phyloP scores from a whole-genome alignment of 37 sponge, comb jelly and placozoan genomes.

The Eunapius fragilis region DNA sequence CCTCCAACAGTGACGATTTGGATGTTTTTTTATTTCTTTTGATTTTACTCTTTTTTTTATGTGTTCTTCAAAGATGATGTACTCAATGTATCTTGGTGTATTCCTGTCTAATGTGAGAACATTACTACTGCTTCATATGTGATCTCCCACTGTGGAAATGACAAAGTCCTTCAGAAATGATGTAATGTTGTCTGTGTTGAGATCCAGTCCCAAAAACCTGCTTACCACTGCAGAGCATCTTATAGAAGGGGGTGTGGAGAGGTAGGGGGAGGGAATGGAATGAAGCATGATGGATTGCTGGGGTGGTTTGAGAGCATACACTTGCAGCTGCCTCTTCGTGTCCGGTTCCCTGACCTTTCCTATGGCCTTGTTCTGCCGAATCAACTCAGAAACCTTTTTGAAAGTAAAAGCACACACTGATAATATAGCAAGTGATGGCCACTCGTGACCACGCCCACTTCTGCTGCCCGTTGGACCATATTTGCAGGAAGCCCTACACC shows the following conservation, averaged over 20 bases:
- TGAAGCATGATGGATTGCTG: neutral
- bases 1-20: neutral
- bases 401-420: neutral
- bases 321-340: conserved; percentile 34
- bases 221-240: conserved; percentile 71
- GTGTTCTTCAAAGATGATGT: neutral
- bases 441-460: conserved; percentile 45
- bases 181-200: conserved; percentile 53
- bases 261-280: neutral
- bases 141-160: conserved; percentile 49
- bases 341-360: conserved; percentile 10
- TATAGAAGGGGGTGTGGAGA: neutral
- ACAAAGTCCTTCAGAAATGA: conserved; percentile 81
- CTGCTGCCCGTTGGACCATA: conserved; percentile 73
- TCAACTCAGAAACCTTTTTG: conserved; percentile 67
- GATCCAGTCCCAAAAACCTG: conserved; percentile 68
- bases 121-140: neutral
- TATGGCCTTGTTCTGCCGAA: conserved; percentile 56
- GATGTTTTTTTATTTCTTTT: neutral
- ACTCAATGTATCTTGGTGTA: neutral
- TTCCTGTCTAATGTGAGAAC: neutral
- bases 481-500: conserved; percentile 62
- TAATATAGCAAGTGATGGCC: neutral
- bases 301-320: neutral
- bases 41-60: neutral